A percentile compares a stretch with the other conserved stretches of the same genome.
Conservation (phyloP, 2,888 invertebrate genomes). For the Spisula subtruncata region DNA sequence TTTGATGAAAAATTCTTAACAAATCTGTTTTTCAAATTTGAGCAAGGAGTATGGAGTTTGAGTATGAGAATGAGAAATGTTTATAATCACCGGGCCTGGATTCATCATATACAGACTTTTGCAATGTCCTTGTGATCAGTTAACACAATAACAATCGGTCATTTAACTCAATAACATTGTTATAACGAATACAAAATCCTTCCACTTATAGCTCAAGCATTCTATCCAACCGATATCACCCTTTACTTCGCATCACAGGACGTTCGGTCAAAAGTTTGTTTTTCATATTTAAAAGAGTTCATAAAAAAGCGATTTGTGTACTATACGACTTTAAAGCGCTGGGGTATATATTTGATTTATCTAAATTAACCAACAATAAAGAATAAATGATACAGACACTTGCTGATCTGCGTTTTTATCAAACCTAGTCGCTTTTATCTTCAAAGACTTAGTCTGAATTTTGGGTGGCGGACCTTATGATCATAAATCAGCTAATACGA, state of each 20-base stretch:
- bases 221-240: no score
- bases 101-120: no score
- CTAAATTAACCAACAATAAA: slow-evolving; percentile 19
- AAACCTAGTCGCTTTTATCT: slow-evolving; percentile 13
- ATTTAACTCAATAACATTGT: no score
- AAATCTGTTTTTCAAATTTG: no score
- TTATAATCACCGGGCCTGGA: no score
- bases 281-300: neutral
- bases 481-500: slow-evolving; percentile 44
- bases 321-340: neutral
- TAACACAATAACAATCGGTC: no score
- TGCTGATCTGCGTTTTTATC: neutral
- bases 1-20: no score
- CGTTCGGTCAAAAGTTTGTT: slow-evolving; percentile 11
- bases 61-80: no score
- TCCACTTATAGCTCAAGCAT: no score
- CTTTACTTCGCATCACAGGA: neutral
- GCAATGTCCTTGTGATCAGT: no score
- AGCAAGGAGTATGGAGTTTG: no score
- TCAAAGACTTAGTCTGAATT: slow-evolving; percentile 7
- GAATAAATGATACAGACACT: slow-evolving; percentile 14
- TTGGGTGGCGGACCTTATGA: slow-evolving; percentile 44
- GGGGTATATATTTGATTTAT: slow-evolving; percentile 17
- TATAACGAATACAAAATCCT: no score
- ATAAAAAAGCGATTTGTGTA: slow-evolving; percentile 2